Evolutionary conservation across 2,888 invertebrate species (phyloP).

Genomic region (Microplitis deprimator): DNA sequence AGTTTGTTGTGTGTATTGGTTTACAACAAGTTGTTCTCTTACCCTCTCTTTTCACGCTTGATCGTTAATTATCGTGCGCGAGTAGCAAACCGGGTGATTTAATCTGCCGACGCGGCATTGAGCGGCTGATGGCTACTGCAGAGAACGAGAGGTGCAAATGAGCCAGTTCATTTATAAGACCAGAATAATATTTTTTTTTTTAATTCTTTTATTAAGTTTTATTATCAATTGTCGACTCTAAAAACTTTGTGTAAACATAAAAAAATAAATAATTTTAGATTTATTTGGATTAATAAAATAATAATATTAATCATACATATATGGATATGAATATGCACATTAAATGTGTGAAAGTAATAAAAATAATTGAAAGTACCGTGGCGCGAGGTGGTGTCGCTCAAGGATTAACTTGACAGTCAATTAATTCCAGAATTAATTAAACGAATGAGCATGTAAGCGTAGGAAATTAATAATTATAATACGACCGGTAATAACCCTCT

Average conservation of each 20-base stretch:
- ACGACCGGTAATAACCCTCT: constrained; percentile 46
- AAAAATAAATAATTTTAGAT: neutral
- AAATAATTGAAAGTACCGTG: constrained; percentile 12
- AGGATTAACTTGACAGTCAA: constrained; percentile 50
- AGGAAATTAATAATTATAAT: constrained; percentile 55
- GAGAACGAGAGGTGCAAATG: constrained; percentile 47
- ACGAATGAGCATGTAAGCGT: constrained; percentile 48
- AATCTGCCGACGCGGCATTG: constrained; percentile 53
- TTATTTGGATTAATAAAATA: neutral
- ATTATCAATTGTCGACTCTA: neutral
- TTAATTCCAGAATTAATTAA: constrained; percentile 55
- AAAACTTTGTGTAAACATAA: neutral
- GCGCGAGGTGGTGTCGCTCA: constrained; percentile 25
- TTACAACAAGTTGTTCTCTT: neutral
- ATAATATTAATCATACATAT: constrained; percentile 7
- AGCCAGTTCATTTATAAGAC: constrained; percentile 29
- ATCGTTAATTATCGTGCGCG: constrained; percentile 40
- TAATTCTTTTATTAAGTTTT: neutral
- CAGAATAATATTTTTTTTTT: neutral
- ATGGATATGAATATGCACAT: neutral
- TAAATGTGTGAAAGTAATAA: constrained; percentile 2
- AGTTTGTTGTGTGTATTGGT: too few relatives aligned
- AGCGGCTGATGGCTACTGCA: constrained; percentile 48
- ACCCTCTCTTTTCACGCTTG: constrained; percentile 26
- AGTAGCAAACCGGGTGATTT: constrained; percentile 49